Evolutionary conservation across 2,113 vertebrate species (phyloP), one percentile per base, ranked within the genome.

Genomic region (Sisor rabdophorus): DNA sequence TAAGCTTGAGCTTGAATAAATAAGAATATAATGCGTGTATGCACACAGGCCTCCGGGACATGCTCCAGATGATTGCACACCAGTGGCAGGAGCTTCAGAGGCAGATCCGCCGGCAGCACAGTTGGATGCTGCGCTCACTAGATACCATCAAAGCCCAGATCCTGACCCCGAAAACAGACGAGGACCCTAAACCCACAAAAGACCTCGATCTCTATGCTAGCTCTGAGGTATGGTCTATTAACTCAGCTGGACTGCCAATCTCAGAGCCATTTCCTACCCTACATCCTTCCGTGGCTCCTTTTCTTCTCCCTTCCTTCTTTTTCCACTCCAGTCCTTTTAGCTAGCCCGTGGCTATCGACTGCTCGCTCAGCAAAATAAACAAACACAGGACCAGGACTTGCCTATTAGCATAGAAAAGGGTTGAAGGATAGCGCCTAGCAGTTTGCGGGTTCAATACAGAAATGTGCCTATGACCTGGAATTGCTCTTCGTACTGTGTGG

Each of bases 71-170:
- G 94, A 95, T 98, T 80, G 89, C 91, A 59, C 91, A 91, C 89
- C 96, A 99, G 83, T 98, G 97, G 97, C 95, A 94, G 84, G 95
- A 98, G 88, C 93, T 99, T 83, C 96, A 98, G 93, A 93, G 91
- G 80, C 97, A 99, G 94, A 97, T 98, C 89, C 94, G 95, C 87
- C 93, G 95, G 85, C 97, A 98, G 87, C 96, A 99, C 89, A 92
- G 94, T 89, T 99, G 97, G 96, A 98, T 99, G 92, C 93, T 98
- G 85, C 91, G 91, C 81, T 89, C 95, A 78, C 92, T 99, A 80
- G 94, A 95, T 83, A 92, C 92, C 92, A 92, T 98, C 93, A 97
- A 96, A 94, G 90, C 93, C 19, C 93, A 94, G 90, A 93, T 97
- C 84, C 90, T 98, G 87, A 87, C 92, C 88, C 87, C 91, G 91